Base-by-base conservation (phyloP, 2,797 vertebrate genomes). In the Cossypha dichroa region DNA sequence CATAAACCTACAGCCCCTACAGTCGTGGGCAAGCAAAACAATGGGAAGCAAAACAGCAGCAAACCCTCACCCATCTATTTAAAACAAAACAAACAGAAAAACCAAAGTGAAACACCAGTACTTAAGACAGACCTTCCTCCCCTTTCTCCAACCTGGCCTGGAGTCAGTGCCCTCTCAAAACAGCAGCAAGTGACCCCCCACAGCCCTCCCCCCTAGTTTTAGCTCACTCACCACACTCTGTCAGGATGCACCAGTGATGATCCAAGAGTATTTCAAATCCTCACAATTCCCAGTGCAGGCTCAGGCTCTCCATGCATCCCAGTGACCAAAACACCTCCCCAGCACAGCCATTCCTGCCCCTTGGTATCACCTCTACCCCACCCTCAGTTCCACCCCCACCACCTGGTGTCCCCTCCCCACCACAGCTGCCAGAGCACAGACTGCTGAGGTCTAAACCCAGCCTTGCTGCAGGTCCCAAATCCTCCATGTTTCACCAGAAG, bases 151-250 rank as follows among this genome's bases (percentile, higher is more conserved):
- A 9, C 11, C 26, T 0, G 1, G 12, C 8, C 45, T 49, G 41
- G 56, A 73, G 6, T 11, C 19, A 82, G 5, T 10, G 0, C 2
- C 7, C 10, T 13, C 18, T 72, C 43, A n/a, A 66, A 85, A 29
- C 1, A 3, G 13, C 3, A 4, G n/a, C 5, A 31, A 55, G 4
- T 5, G 4, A 52, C 8, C 19, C 17, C 3, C 2, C 2, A 16
- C 13, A 43, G 5, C 21, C 3, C 17, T 48, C 36, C 3, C 33
- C 17, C 7, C 14, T 16, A 14, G 7, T 22, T 46, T 74, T 48
- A 69, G 49, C 9, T 9, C 29, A 58, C 56, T 66, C 36, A 86
- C 29, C 43, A 17, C 7, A 36, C 10, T 63, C 59, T 64, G 8
- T 13, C 7, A 9, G 12, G 13, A 17, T 15, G 3, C 3, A 33